These are phyloP conservation scores for Saguinus midas DNA, from an alignment of 2,113 vertebrate species.

Conservation along the genomic window DNA sequence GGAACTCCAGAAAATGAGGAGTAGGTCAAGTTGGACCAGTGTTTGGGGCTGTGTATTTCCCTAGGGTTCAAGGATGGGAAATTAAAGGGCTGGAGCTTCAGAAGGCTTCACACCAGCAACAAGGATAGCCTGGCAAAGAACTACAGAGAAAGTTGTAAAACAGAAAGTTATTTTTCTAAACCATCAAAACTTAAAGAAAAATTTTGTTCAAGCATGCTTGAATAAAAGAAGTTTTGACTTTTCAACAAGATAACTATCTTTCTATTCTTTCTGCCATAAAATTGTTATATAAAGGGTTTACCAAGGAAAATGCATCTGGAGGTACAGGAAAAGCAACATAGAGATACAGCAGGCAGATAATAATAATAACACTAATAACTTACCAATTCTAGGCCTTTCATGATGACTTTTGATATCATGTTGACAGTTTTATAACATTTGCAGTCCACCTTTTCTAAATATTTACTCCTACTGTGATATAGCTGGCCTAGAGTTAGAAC, in stretches of 20 bases:
- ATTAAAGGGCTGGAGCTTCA: neutral
- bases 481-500: no score
- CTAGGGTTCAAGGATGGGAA: neutral
- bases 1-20: no score
- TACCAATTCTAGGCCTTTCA: neutral
- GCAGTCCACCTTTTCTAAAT: neutral
- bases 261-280: neutral
- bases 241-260: constrained; percentile 16
- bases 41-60: neutral
- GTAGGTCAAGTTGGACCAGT: neutral
- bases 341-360: neutral
- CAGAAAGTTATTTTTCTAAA: neutral
- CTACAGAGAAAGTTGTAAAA: neutral
- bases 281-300: neutral
- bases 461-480: neutral
- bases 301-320: neutral
- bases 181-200: constrained; percentile 2
- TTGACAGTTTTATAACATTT: neutral
- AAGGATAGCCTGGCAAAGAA: neutral
- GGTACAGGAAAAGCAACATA: neutral
- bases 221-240: neutral
- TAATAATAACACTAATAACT: neutral
- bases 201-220: neutral
- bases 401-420: neutral
- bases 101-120: neutral